A percentile compares a stretch with the other conserved stretches of the same genome.
phyloP scores from a whole-genome alignment of 23 tunicate genomes.

The Clavelina lepadiformis region DNA sequence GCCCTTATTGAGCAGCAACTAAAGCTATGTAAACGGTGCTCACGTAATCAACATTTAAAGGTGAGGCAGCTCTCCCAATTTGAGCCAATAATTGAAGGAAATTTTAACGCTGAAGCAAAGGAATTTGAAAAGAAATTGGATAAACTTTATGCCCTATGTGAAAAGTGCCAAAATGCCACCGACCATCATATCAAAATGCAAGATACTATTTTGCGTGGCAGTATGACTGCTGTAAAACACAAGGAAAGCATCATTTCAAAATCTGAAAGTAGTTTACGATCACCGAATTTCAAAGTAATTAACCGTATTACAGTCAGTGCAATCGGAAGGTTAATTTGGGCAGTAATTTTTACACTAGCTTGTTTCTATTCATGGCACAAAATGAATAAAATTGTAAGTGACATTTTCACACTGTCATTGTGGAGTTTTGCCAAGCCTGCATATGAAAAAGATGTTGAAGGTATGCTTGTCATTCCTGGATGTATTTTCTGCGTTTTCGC shows the following conservation, averaged over 20 bases:
- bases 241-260: not conserved
- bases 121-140: conserved; percentile 24
- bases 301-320: too few relatives aligned
- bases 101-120: conserved; percentile 25
- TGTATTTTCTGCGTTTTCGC: too few relatives aligned
- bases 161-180: conserved; percentile 14
- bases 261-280: too few relatives aligned
- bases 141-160: conserved; percentile 34
- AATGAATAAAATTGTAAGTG: too few relatives aligned
- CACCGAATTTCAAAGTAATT: too few relatives aligned
- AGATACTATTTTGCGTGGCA: conserved; percentile 44
- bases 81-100: conserved; percentile 37
- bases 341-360: too few relatives aligned
- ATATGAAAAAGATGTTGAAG: too few relatives aligned
- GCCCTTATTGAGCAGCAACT: conserved; percentile 7
- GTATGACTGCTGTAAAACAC: conserved; percentile 13
- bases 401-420: too few relatives aligned
- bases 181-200: conserved; percentile 30
- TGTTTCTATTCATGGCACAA: too few relatives aligned
- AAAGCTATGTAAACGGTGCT: conserved; percentile 29
- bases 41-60: conserved; percentile 39
- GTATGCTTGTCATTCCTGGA: too few relatives aligned
- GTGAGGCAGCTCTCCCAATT: conserved; percentile 45
- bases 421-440: too few relatives aligned
- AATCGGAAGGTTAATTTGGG: too few relatives aligned